Evolutionary conservation across 1,140 invertebrate genomes (phyloP).

Genomic region (Nephotettix cincticeps): DNA sequence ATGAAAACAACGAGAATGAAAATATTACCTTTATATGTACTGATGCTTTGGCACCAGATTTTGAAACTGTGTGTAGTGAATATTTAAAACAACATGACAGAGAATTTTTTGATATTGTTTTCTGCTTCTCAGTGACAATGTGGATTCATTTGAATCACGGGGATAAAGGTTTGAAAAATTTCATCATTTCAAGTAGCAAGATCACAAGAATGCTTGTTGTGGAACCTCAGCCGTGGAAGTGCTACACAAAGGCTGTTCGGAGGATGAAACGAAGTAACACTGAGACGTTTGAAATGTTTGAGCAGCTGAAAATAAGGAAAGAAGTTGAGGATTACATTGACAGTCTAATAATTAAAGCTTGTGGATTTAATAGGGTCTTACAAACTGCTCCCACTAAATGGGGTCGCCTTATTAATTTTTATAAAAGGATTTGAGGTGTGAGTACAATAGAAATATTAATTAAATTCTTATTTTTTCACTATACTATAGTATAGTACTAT

Average conservation of each 20-base stretch:
- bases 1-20: slow-evolving; percentile 49
- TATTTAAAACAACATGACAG: slow-evolving; percentile 35
- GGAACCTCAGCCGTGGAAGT: slow-evolving; percentile 65
- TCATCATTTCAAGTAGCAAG: slow-evolving; percentile 48
- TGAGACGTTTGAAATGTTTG: background rate
- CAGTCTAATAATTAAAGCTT: background rate
- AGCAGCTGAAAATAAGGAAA: slow-evolving; percentile 1
- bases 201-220: slow-evolving; percentile 61
- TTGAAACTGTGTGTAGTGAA: background rate
- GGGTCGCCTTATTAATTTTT: background rate
- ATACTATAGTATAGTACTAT: too few species aligned
- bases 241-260: slow-evolving; percentile 1
- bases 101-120: slow-evolving; percentile 64
- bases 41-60: background rate
- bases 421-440: slow-evolving; percentile 5
- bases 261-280: background rate
- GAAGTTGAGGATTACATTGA: slow-evolving; percentile 3
- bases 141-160: slow-evolving; percentile 85
- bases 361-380: background rate
- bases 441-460: too few species aligned
- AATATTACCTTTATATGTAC: slow-evolving; percentile 55
- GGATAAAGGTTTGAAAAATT: slow-evolving; percentile 52
- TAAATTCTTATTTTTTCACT: too few species aligned
- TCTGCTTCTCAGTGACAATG: slow-evolving; percentile 87
- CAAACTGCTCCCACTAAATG: background rate